Conservation (phyloP, 2,113 vertebrate genomes). For the Microtus ochrogaster region DNA sequence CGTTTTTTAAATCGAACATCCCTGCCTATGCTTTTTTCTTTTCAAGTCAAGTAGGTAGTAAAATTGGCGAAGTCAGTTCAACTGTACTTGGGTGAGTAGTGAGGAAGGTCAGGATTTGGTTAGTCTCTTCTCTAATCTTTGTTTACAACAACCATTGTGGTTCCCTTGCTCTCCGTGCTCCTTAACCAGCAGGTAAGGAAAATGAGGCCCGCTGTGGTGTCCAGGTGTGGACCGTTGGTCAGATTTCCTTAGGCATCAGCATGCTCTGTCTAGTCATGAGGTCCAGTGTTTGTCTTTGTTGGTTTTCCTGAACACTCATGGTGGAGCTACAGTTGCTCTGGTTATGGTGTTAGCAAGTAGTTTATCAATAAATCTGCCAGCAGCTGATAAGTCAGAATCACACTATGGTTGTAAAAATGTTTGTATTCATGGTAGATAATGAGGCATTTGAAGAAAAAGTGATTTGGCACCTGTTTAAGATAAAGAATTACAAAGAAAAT, state of each 20-base stretch:
- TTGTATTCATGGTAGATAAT: background rate
- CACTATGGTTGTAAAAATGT: background rate
- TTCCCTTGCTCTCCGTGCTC: background rate
- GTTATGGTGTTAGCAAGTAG: conserved; percentile 23
- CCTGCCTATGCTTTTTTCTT: background rate
- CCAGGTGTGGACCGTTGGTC: background rate
- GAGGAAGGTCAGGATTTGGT: background rate
- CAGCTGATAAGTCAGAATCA: conserved; percentile 1
- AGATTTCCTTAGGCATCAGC: background rate
- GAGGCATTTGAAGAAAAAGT: background rate
- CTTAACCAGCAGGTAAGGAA: background rate
- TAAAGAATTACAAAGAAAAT: background rate
- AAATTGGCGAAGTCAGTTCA: conserved; percentile 20
- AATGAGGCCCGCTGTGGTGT: background rate
- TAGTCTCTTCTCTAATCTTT: conserved; percentile 36
- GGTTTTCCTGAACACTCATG: background rate
- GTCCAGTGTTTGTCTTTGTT: background rate
- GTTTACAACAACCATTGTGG: background rate
- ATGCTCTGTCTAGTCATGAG: background rate
- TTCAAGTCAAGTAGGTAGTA: background rate
- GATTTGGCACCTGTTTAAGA: background rate
- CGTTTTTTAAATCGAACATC: background rate
- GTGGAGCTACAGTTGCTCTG: background rate
- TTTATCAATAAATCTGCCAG: background rate
- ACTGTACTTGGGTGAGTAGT: background rate